phyloP scores from a whole-genome alignment of 2,113 vertebrate species.

The Pygoscelis adeliae region DNA sequence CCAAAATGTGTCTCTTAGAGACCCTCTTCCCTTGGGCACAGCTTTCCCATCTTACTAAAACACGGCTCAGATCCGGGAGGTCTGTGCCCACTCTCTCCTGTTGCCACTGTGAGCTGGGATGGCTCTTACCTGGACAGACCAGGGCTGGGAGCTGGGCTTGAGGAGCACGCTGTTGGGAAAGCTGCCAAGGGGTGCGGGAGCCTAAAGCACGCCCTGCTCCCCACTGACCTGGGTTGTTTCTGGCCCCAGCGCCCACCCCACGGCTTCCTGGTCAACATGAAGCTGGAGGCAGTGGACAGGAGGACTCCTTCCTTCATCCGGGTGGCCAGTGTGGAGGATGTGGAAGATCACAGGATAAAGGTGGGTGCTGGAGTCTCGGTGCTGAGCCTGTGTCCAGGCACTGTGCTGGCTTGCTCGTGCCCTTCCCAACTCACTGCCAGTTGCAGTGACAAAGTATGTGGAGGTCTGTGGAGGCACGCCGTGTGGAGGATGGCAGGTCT shows the following conservation, averaged over 20 bases:
- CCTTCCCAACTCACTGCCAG: not conserved
- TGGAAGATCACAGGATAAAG: slow-evolving; percentile 95
- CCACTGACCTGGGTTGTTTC: not conserved
- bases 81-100: not conserved
- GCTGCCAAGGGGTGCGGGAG: rapidly evolving
- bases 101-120: not conserved
- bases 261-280: slow-evolving; percentile 92
- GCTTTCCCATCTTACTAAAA: not conserved
- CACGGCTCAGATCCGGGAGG: not conserved
- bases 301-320: slow-evolving; percentile 91
- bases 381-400: not conserved
- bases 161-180: not conserved
- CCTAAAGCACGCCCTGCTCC: not conserved
- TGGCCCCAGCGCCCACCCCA: slow-evolving; percentile 85
- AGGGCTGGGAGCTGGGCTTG: not conserved
- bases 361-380: slow-evolving; percentile 62
- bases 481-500: not conserved
- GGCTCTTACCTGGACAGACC: not conserved
- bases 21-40: not conserved
- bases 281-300: slow-evolving; percentile 93
- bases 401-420: not conserved
- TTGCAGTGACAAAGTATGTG: not conserved
- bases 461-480: not conserved
- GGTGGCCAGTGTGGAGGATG: slow-evolving; percentile 91
- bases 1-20: not conserved